A percentile compares a stretch with the other conserved stretches of the same genome.
These are phyloP conservation scores for Puntigrus tetrazona DNA, from an alignment of 2,113 vertebrate genomes.

Conservation along the genomic window DNA sequence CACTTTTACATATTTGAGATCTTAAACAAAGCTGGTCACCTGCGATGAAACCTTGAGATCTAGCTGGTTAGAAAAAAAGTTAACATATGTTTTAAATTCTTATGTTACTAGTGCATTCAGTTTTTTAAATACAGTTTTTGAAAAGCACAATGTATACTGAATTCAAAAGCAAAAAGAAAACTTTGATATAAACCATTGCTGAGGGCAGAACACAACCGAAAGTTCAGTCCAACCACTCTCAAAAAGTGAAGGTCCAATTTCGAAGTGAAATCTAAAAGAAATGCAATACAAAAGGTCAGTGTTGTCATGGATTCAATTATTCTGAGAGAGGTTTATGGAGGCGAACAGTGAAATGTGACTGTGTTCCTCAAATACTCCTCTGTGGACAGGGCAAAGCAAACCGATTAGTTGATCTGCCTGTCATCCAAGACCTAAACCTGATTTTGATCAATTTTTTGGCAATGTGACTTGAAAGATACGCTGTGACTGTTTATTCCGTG, in stretches of 20 bases:
- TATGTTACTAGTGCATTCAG: not conserved
- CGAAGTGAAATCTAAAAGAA: constrained; percentile 45
- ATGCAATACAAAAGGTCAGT: constrained; percentile 52
- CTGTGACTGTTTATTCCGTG: constrained; percentile 23
- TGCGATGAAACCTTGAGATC: not conserved
- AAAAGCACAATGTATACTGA: not conserved
- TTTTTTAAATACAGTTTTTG: not conserved
- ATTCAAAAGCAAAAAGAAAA: not conserved
- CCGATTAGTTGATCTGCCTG: constrained; percentile 15
- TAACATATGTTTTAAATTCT: not conserved
- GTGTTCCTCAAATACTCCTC: constrained; percentile 9
- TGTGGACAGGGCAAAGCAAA: not conserved
- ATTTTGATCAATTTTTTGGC: constrained; percentile 39
- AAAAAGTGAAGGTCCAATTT: constrained; percentile 39
- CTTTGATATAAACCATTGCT: not conserved
- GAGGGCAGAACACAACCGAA: constrained; percentile 8
- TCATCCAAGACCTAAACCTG: constrained; percentile 36
- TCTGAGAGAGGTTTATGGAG: constrained; percentile 24
- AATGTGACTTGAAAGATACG: constrained; percentile 44
- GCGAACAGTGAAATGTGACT: constrained; percentile 15
- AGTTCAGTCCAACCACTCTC: constrained; percentile 16
- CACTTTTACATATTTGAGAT: no score
- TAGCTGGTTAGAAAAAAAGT: not conserved
- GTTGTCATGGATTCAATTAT: constrained; percentile 48
- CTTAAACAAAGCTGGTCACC: not conserved